Conservation (phyloP, 2,113 vertebrate species). For the Trochalopteron elliotii region DNA sequence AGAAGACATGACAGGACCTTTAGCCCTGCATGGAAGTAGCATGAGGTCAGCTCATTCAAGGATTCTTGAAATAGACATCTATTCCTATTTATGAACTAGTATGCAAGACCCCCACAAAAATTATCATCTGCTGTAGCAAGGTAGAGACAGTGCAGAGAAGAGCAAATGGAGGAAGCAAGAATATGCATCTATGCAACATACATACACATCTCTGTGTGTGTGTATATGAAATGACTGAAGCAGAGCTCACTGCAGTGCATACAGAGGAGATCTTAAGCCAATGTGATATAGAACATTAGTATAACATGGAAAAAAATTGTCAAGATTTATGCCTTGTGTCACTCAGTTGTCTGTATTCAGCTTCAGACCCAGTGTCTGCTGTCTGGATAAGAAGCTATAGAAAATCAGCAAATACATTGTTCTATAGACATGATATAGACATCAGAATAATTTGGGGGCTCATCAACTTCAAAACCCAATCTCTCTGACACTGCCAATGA, state of each 20-base stretch:
- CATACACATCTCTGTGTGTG: rapidly evolving
- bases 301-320: not conserved
- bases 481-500: not conserved
- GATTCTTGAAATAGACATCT: not conserved
- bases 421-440: not conserved
- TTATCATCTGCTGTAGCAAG: not conserved
- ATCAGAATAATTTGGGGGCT: not conserved
- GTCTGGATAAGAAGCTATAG: not conserved
- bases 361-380: not conserved
- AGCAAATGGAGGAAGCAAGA: not conserved
- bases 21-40: not conserved
- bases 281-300: not conserved
- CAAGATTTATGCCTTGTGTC: not conserved
- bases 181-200: not conserved
- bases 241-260: not conserved
- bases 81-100: not conserved
- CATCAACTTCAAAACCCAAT: not conserved
- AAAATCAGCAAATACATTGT: not conserved
- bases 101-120: not conserved
- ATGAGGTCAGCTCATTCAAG: not conserved
- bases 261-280: not conserved
- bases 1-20: not conserved
- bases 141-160: not conserved
- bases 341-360: not conserved
- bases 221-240: not conserved